phyloP scores from a whole-genome alignment of 2,113 vertebrate species.

The Marcusenius ussheri region DNA sequence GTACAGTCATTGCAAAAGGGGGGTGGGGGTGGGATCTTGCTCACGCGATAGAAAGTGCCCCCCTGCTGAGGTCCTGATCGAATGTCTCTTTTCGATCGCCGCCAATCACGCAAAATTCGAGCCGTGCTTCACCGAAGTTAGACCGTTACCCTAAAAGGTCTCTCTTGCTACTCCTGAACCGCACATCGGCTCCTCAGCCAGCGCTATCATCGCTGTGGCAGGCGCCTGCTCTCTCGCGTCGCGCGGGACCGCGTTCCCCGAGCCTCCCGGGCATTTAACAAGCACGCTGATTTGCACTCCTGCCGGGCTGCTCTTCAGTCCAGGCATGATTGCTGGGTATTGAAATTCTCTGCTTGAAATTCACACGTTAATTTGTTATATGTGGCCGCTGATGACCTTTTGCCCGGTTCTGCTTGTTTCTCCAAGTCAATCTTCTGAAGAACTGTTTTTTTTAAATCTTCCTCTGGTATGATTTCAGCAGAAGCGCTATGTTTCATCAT shows the following conservation, averaged over 20 bases:
- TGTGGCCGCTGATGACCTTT: background rate
- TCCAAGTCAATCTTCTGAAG: background rate
- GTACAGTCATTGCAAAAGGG: background rate
- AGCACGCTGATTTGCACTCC: background rate
- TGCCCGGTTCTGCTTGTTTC: background rate
- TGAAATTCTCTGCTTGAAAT: background rate
- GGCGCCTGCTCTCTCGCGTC: background rate
- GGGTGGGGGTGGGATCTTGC: background rate
- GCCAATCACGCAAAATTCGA: background rate
- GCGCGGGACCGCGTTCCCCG: rapidly evolving
- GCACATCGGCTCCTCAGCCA: background rate
- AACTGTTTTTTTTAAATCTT: background rate
- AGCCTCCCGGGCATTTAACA: background rate
- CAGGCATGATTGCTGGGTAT: background rate
- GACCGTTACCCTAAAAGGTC: background rate
- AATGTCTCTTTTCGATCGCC: background rate
- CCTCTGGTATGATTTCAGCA: background rate
- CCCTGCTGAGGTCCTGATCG: background rate
- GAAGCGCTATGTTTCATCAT: background rate
- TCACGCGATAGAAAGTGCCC: background rate
- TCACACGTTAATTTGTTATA: background rate
- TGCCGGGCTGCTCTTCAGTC: background rate
- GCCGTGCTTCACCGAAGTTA: background rate
- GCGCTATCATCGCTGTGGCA: background rate
- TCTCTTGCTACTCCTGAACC: background rate